Percentiles rank a stretch among this genome's conserved stretches.
phyloP scores from a whole-genome alignment of 2,888 invertebrate species.

The Pandemis corylana region DNA sequence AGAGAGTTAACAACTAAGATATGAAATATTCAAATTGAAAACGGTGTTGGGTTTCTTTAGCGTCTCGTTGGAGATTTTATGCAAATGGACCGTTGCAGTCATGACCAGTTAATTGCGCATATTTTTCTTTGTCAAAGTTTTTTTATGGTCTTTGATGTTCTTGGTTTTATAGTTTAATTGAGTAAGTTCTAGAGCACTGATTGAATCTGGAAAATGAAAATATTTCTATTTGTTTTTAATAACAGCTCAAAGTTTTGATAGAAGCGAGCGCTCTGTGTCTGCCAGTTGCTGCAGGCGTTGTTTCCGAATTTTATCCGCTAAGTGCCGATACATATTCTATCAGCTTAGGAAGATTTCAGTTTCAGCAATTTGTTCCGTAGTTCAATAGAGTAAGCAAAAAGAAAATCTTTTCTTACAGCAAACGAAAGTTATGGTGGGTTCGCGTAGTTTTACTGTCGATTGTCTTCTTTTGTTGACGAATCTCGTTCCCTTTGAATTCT shows the following conservation, averaged over 20 bases:
- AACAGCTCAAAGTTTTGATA: slow-evolving; percentile 14
- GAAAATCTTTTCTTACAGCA: slow-evolving; percentile 5
- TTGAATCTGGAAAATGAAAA: neutral
- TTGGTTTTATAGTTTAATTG: neutral
- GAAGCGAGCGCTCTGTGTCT: neutral
- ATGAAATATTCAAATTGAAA: slow-evolving; percentile 37
- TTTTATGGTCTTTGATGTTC: neutral
- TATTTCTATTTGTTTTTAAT: slow-evolving; percentile 15
- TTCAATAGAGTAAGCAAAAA: neutral
- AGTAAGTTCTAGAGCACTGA: neutral
- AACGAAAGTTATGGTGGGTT: slow-evolving; percentile 14
- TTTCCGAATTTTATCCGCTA: slow-evolving; percentile 56
- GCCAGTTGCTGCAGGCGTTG: slow-evolving; percentile 49
- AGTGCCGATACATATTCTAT: slow-evolving; percentile 63
- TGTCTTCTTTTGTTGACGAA: slow-evolving; percentile 23
- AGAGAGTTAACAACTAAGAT: slow-evolving; percentile 29
- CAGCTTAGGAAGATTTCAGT: slow-evolving; percentile 57
- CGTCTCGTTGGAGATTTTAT: slow-evolving; percentile 24
- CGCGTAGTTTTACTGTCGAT: slow-evolving; percentile 21
- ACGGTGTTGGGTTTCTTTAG: slow-evolving; percentile 21
- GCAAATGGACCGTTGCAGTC: slow-evolving; percentile 14
- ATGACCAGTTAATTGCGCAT: slow-evolving; percentile 20
- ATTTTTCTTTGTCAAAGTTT: neutral
- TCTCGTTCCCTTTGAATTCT: slow-evolving; percentile 20
- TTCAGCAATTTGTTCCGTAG: neutral